A percentile compares a stretch with the other conserved stretches of the same genome.
phyloP scores from a whole-genome alignment of 92 coral and sea anemone species.

The Phymanthus crucifer region DNA sequence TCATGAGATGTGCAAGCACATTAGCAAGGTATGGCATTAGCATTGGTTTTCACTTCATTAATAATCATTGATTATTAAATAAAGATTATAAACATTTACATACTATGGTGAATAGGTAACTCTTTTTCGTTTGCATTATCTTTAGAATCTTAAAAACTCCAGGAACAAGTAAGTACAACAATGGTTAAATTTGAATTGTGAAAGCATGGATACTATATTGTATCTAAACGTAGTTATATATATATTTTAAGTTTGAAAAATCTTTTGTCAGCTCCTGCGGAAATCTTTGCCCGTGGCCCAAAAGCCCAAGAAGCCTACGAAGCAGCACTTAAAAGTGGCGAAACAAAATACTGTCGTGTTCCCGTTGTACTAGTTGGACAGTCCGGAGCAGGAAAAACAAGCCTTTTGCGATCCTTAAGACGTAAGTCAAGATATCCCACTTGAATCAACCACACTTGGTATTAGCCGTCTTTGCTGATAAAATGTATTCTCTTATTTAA shows the following conservation, averaged over 20 bases:
- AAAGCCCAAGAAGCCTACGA: slow-evolving; percentile 44
- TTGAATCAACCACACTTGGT: too few species aligned
- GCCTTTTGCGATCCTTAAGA: slow-evolving; percentile 53
- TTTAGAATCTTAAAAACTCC: neutral
- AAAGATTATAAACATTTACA: too few species aligned
- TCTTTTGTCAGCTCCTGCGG: slow-evolving; percentile 49
- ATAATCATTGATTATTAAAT: too few species aligned
- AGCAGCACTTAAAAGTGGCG: slow-evolving; percentile 53
- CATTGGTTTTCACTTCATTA: too few species aligned
- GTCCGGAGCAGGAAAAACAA: slow-evolving; percentile 66
- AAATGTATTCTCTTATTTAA: neutral
- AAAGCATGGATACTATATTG: neutral
- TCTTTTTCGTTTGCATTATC: neutral
- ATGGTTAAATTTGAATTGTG: neutral
- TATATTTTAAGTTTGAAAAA: neutral
- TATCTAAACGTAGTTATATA: neutral
- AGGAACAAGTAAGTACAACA: neutral
- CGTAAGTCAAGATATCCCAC: slow-evolving; percentile 2
- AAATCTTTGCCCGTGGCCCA: slow-evolving; percentile 64
- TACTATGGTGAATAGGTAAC: too few species aligned
- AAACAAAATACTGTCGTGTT: slow-evolving; percentile 39
- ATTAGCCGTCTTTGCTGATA: neutral
- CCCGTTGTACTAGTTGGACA: slow-evolving; percentile 65
- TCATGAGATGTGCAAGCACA: neutral
- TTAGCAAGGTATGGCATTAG: neutral